A percentile compares a stretch with the other conserved stretches of the same genome.
Evolutionary conservation across 2,797 vertebrate species (phyloP).

Genomic region (Etheostoma nigrum): DNA sequence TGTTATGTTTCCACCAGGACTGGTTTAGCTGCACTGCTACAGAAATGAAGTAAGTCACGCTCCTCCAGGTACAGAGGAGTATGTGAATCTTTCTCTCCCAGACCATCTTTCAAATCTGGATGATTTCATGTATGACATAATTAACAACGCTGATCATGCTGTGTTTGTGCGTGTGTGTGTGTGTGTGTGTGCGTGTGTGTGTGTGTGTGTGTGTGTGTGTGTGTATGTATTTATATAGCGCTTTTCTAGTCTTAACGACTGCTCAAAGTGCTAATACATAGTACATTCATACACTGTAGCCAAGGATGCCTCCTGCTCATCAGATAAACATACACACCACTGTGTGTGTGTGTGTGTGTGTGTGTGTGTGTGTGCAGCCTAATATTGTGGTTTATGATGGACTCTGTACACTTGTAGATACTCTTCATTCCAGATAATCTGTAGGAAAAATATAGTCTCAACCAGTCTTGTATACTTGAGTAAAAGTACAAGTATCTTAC

Average conservation of each 20-base stretch:
- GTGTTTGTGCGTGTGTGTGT: no score
- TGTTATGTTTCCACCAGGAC: not conserved
- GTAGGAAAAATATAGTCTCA: not conserved
- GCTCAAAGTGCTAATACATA: no score
- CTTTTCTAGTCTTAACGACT: no score
- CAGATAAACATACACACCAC: no score
- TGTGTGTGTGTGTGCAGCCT: not conserved
- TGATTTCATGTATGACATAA: slow-evolving; percentile 17
- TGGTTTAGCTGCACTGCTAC: not conserved
- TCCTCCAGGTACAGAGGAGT: slow-evolving; percentile 2
- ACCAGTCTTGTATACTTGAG: no score
- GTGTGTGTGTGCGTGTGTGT: no score
- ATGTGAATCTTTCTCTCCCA: not conserved
- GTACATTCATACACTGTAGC: no score
- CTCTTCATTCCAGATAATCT: not conserved
- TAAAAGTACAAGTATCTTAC: no score
- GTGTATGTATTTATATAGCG: no score
- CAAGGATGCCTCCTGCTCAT: no score
- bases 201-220: no score
- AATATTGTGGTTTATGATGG: not conserved
- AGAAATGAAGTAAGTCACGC: slow-evolving; percentile 17
- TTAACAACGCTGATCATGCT: not conserved
- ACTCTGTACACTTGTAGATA: slow-evolving; percentile 11
- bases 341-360: not conserved
- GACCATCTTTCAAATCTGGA: not conserved